A percentile compares a stretch with the other conserved stretches of the same genome.
phyloP scores from a whole-genome alignment of 2,113 vertebrate genomes.

The Rousettus leschenaultii region DNA sequence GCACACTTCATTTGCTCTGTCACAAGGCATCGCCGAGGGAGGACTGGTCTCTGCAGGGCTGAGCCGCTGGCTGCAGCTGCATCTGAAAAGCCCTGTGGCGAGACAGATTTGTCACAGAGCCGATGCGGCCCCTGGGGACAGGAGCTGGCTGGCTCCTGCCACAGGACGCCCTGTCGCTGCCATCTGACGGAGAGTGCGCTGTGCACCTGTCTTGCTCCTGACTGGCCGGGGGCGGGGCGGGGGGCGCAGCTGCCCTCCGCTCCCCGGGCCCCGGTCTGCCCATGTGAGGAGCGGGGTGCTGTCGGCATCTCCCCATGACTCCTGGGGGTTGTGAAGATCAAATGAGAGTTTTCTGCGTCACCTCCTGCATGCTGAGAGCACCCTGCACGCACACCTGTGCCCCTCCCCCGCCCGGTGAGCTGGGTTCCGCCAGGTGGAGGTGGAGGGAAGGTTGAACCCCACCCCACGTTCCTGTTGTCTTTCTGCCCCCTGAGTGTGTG shows the following conservation, averaged over 20 bases:
- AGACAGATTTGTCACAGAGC: background rate
- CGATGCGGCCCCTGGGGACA: rapidly evolving
- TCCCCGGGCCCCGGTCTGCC: background rate
- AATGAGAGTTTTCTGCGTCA: too few relatives aligned
- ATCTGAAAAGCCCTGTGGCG: rapidly evolving
- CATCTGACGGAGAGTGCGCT: background rate
- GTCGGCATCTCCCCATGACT: background rate
- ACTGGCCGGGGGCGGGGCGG: too few relatives aligned
- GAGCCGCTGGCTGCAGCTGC: rapidly evolving
- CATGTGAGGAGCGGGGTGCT: rapidly evolving
- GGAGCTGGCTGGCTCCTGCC: background rate
- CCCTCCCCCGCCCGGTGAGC: background rate
- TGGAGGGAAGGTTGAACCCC: too few relatives aligned
- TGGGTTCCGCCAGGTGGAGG: background rate
- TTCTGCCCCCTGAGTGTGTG: too few relatives aligned
- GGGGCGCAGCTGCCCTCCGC: too few relatives aligned
- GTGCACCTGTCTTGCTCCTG: background rate
- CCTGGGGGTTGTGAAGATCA: background rate
- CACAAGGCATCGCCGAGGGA: background rate
- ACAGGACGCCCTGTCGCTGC: rapidly evolving
- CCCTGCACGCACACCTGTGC: rapidly evolving
- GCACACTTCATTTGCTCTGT: slow-evolving; percentile 15
- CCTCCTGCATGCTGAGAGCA: background rate
- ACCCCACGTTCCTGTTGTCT: too few relatives aligned
- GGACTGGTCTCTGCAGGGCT: background rate